Conservation (phyloP, 2,797 vertebrate species). For the Intellagama lesueurii region DNA sequence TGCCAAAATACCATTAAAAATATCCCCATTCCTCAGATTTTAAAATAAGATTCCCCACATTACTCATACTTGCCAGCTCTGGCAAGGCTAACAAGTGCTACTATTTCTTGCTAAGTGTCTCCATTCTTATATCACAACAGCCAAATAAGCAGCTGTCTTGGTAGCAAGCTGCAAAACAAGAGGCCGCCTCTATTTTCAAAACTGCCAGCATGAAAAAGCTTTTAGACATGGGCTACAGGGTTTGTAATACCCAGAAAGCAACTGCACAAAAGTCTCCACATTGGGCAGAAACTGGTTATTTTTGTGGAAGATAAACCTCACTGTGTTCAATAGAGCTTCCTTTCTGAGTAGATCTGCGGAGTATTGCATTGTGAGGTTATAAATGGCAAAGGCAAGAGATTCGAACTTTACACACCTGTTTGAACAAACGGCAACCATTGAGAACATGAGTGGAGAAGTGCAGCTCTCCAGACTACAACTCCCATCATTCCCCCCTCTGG, state of each 20-base stretch:
- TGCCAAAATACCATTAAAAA: neutral
- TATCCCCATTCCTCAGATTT: neutral
- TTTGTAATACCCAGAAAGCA: neutral
- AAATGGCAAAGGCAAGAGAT: neutral
- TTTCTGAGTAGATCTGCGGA: neutral
- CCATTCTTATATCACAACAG: neutral
- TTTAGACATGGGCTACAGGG: neutral
- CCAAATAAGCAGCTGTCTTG: neutral
- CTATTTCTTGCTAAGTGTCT: neutral
- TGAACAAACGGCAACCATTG: neutral
- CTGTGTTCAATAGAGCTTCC: neutral
- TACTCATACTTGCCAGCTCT: neutral
- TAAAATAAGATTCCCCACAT: neutral
- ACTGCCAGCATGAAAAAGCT: neutral
- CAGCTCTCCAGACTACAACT: too few relatives aligned
- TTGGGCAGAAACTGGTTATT: neutral
- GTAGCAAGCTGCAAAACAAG: neutral
- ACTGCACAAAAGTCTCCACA: neutral
- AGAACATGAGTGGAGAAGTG: neutral
- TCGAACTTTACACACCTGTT: neutral
- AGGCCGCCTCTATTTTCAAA: neutral
- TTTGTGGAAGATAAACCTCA: neutral
- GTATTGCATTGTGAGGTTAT: neutral
- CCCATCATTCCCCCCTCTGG: too few relatives aligned
- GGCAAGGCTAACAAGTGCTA: neutral